A percentile compares a stretch with the other conserved stretches of the same genome.
Conservation (phyloP, 1,140 invertebrate species). For the Propsilocerus akamusi region DNA sequence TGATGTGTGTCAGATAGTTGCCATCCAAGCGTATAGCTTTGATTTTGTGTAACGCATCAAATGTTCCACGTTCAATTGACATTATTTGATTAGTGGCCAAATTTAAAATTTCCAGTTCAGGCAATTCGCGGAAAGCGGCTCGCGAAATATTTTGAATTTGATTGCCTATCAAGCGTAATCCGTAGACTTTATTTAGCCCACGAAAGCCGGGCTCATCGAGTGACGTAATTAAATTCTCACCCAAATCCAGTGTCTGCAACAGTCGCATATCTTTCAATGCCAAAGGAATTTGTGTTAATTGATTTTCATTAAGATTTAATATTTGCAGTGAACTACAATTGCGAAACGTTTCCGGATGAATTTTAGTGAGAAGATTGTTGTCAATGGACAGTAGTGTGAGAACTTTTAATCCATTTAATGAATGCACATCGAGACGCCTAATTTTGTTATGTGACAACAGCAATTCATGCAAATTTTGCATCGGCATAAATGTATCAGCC, state of each 20-base stretch:
- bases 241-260: conserved; percentile 64
- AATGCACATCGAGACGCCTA: conserved; percentile 51
- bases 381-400: conserved; percentile 58
- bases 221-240: conserved; percentile 59
- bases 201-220: conserved; percentile 62
- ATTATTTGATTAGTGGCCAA: conserved; percentile 69
- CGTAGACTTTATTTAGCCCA: conserved; percentile 60
- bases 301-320: conserved; percentile 70
- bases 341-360: conserved; percentile 62
- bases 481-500: conserved; percentile 58
- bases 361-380: conserved; percentile 53
- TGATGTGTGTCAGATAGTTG: conserved; percentile 68
- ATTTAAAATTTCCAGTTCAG: conserved; percentile 71
- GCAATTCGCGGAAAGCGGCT: conserved; percentile 58
- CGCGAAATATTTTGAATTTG: conserved; percentile 70
- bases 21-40: conserved; percentile 73
- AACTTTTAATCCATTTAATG: conserved; percentile 60
- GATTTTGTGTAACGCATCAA: conserved; percentile 57
- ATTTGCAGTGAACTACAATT: conserved; percentile 69
- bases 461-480: conserved; percentile 68
- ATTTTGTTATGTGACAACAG: conserved; percentile 63
- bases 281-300: conserved; percentile 55
- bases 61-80: conserved; percentile 61
- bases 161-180: conserved; percentile 71
- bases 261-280: conserved; percentile 50